These are phyloP conservation scores for Parascotia fuliginaria DNA, from an alignment of 2,888 invertebrate genomes.

Conservation along the genomic window DNA sequence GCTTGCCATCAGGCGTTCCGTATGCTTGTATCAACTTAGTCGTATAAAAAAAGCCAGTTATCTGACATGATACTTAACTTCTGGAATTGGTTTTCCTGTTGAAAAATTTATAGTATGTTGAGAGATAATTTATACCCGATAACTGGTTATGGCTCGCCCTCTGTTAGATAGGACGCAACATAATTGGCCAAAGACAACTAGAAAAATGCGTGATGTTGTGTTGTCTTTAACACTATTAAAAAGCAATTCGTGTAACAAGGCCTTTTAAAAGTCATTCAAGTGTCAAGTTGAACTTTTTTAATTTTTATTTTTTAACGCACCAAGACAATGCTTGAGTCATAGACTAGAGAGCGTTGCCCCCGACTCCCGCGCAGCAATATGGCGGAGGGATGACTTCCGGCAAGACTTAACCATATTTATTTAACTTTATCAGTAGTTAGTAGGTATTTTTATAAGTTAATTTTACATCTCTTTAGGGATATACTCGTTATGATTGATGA, in stretches of 20 bases:
- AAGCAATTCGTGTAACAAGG: neutral
- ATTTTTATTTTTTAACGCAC: constrained; percentile 26
- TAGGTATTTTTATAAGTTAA: constrained; percentile 14
- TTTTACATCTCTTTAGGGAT: constrained; percentile 19
- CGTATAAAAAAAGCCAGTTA: no score
- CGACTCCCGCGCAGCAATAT: constrained; percentile 71
- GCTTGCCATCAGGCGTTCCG: no score
- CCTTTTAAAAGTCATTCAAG: neutral
- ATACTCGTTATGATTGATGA: neutral
- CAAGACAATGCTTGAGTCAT: constrained; percentile 66
- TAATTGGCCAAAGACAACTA: no score
- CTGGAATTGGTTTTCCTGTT: no score
- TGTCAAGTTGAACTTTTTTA: constrained; percentile 24
- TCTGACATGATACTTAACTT: no score
- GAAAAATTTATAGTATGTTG: no score
- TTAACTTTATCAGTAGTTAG: constrained; percentile 28
- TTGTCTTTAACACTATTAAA: neutral
- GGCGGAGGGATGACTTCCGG: constrained; percentile 54
- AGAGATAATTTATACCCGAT: no score
- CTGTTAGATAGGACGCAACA: no score
- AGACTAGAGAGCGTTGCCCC: constrained; percentile 66
- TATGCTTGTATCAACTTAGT: no score
- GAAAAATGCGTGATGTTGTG: no score
- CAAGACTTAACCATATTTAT: constrained; percentile 41
- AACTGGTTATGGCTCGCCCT: no score